Percentiles rank a stretch among this genome's conserved stretches.
Evolutionary conservation across 2,797 vertebrate species (phyloP).

Genomic region (Centropyge bicolor): DNA sequence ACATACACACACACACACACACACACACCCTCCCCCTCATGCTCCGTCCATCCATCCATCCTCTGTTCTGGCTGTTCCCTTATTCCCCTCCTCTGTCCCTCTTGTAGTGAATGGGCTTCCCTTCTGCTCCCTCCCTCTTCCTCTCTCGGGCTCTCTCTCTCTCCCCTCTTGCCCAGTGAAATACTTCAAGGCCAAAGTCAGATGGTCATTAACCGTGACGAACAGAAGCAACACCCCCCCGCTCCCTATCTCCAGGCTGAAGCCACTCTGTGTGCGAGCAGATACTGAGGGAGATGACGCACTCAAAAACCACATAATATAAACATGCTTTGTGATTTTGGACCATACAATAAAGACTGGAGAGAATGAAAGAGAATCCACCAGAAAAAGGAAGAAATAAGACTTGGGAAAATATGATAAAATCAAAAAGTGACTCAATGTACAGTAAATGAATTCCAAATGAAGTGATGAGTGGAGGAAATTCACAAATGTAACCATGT

Average conservation of each 20-base stretch:
- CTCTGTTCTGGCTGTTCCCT: slow-evolving; percentile 66
- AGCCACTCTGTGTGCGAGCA: slow-evolving; percentile 32
- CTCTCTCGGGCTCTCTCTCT: slow-evolving; percentile 20
- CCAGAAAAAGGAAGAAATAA: neutral
- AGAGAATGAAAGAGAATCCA: neutral
- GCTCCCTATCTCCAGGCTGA: slow-evolving; percentile 34
- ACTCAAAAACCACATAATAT: neutral
- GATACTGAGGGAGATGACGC: slow-evolving; percentile 30
- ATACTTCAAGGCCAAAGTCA: slow-evolving; percentile 84
- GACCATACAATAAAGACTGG: neutral
- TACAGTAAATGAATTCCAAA: neutral
- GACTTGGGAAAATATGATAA: neutral
- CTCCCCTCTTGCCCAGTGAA: slow-evolving; percentile 70
- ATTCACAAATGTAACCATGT: neutral
- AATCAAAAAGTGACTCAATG: slow-evolving; percentile 1
- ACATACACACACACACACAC: slow-evolving; percentile 43
- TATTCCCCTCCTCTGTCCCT: slow-evolving; percentile 59
- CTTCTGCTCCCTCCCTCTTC: slow-evolving; percentile 61
- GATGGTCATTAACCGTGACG: slow-evolving; percentile 80
- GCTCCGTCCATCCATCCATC: slow-evolving; percentile 51
- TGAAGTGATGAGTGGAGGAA: too few relatives aligned
- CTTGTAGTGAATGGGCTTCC: slow-evolving; percentile 73
- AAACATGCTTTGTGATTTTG: neutral
- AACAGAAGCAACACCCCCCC: slow-evolving; percentile 55
- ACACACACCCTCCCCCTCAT: slow-evolving; percentile 22